Conservation (phyloP, 2,113 vertebrate species). For the Ageneiosus marmoratus region DNA sequence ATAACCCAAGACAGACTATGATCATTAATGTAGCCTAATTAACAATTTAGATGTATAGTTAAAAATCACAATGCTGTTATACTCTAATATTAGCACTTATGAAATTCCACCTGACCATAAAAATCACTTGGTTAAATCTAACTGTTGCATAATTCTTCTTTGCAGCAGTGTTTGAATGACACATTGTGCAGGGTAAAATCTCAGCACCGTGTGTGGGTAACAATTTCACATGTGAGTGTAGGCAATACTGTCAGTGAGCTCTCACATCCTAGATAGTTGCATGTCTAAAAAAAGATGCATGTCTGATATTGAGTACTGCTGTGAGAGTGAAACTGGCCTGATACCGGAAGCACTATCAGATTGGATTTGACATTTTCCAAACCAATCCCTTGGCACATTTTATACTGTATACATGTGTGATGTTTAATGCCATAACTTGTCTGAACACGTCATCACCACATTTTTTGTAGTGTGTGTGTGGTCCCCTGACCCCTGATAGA, state of each 20-base stretch:
- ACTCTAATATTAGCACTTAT: no score
- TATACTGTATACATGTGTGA: neutral
- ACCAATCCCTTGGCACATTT: neutral
- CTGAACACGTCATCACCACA: neutral
- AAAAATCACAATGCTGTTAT: no score
- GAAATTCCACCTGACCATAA: no score
- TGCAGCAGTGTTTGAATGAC: neutral
- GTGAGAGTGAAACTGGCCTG: neutral
- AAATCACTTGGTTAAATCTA: no score
- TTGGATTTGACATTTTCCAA: slow-evolving; percentile 11
- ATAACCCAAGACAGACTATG: no score
- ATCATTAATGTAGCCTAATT: no score
- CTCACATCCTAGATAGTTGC: neutral
- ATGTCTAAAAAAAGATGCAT: neutral
- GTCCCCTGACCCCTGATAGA: no score
- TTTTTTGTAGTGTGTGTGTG: neutral
- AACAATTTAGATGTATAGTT: no score
- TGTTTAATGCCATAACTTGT: neutral
- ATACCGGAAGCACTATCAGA: neutral
- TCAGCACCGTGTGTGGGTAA: slow-evolving; percentile 57
- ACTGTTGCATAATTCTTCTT: neutral
- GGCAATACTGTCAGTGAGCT: neutral
- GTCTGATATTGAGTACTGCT: neutral
- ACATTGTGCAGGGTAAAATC: slow-evolving; percentile 1
- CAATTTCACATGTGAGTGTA: neutral